Evolutionary conservation across 2,113 vertebrate genomes (phyloP).

Genomic region (Proteles cristata): DNA sequence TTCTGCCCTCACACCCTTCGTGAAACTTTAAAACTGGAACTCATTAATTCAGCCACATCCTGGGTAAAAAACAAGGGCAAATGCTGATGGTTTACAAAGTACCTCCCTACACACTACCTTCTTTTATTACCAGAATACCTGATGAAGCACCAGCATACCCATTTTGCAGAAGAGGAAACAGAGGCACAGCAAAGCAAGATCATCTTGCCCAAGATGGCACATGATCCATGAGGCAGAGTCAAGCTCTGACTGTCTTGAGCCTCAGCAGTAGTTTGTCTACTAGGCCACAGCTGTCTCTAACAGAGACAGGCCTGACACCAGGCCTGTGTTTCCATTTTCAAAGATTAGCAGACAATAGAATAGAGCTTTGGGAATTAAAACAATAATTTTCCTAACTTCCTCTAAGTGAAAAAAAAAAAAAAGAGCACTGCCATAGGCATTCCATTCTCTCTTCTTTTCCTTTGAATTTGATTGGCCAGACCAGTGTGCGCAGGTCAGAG

Average conservation of each 20-base stretch:
- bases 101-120: not conserved
- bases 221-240: not conserved
- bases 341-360: conserved; percentile 33
- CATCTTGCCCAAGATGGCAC: not conserved
- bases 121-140: not conserved
- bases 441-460: conserved; percentile 65
- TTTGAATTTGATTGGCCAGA: conserved; percentile 33
- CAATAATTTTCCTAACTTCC: conserved; percentile 71
- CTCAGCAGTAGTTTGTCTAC: not conserved
- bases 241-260: not conserved
- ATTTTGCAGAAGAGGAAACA: conserved; percentile 11
- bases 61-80: not conserved
- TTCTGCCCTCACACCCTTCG: not conserved
- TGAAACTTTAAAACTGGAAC: not conserved
- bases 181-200: not conserved
- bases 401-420: not conserved
- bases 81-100: not conserved
- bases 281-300: not conserved
- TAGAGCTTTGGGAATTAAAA: conserved; percentile 66
- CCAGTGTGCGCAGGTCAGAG: conserved; percentile 70
- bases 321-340: not conserved
- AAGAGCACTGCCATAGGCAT: conserved; percentile 47
- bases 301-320: not conserved
- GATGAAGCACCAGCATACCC: not conserved
- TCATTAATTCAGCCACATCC: not conserved